Percentiles rank a stretch among this genome's conserved stretches.
phyloP scores from a whole-genome alignment of 2,797 vertebrate species.

The Protonibea diacanthus region DNA sequence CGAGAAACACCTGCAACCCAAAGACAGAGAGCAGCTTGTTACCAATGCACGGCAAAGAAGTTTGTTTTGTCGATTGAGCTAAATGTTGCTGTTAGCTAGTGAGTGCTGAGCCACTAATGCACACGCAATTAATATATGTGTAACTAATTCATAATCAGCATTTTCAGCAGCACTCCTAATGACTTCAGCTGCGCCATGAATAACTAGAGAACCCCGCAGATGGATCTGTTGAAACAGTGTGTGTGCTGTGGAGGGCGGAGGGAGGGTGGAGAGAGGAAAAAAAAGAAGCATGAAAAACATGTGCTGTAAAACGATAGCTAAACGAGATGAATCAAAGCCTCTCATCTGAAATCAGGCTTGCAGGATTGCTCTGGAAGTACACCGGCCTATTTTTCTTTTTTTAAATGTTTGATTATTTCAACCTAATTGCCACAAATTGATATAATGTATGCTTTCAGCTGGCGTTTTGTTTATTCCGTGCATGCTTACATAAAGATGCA shows the following conservation, averaged over 20 bases:
- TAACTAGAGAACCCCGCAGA: constrained; percentile 74
- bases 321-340: constrained; percentile 67
- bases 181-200: constrained; percentile 80
- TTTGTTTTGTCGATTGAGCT: constrained; percentile 78
- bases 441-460: constrained; percentile 59
- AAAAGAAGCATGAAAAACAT: constrained; percentile 56
- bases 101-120: constrained; percentile 76
- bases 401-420: constrained; percentile 60
- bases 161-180: constrained; percentile 80
- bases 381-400: constrained; percentile 29
- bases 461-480: constrained; percentile 30
- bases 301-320: constrained; percentile 66
- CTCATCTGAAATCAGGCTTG: constrained; percentile 59
- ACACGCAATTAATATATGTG: constrained; percentile 82
- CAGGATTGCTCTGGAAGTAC: constrained; percentile 44
- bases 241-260: no score
- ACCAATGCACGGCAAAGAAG: constrained; percentile 53
- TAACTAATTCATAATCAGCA: constrained; percentile 85
- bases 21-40: constrained; percentile 67
- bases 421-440: constrained; percentile 66
- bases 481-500: constrained; percentile 36
- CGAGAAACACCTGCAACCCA: constrained; percentile 95
- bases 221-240: constrained; percentile 68
- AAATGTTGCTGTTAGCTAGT: constrained; percentile 81
- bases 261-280: neutral